These are phyloP conservation scores for Ennomos fuscantarius DNA, from an alignment of 2,888 invertebrate species.

Conservation along the genomic window DNA sequence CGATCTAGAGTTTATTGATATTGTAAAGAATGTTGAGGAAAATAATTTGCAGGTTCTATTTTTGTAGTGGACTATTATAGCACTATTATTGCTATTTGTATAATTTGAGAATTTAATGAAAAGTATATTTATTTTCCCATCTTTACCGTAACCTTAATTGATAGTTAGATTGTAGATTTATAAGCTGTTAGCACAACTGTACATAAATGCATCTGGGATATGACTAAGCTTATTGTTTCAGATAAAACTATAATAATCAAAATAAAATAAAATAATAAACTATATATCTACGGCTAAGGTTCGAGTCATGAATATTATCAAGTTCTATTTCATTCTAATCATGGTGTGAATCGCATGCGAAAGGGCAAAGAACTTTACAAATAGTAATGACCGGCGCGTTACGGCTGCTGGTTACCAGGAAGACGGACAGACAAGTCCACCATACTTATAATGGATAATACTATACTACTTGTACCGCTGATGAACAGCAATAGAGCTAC, in stretches of 20 bases:
- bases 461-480: no score
- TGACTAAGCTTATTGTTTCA: no score
- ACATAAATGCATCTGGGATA: no score
- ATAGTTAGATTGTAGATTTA: no score
- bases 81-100: background rate
- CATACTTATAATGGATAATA: background rate
- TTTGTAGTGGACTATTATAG: background rate
- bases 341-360: conserved; percentile 10
- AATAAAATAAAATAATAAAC: no score
- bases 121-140: no score
- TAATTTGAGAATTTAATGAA: no score
- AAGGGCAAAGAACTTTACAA: conserved; percentile 14
- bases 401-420: conserved; percentile 15
- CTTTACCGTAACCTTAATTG: no score
- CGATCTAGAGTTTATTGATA: conserved; percentile 15
- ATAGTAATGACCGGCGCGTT: conserved; percentile 15
- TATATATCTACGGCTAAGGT: no score
- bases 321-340: conserved; percentile 9
- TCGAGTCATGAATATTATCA: background rate
- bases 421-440: conserved; percentile 4
- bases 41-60: conserved; percentile 18
- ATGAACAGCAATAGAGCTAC: no score
- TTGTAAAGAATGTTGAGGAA: conserved; percentile 24
- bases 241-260: no score
- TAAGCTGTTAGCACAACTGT: no score